Percentiles rank a stretch among this genome's conserved stretches.
These are phyloP conservation scores for Drosophila algonquin DNA, from an alignment of 2,888 invertebrate genomes.

Conservation along the genomic window DNA sequence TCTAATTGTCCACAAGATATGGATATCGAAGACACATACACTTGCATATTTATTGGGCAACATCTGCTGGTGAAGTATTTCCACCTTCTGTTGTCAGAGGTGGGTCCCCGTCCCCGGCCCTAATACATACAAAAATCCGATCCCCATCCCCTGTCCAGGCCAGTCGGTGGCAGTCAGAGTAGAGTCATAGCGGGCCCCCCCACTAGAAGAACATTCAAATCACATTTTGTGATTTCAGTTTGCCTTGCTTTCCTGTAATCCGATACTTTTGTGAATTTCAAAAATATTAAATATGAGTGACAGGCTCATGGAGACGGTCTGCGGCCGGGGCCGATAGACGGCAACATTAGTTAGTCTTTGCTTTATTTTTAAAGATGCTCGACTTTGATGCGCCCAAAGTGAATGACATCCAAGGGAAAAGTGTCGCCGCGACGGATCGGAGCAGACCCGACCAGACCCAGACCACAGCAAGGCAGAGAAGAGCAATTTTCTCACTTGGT, in stretches of 20 bases:
- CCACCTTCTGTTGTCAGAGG: constrained; percentile 26
- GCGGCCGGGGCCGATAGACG: constrained; percentile 14
- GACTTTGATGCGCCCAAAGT: constrained; percentile 69
- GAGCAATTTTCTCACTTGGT: constrained; percentile 25
- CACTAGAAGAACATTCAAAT: constrained; percentile 57
- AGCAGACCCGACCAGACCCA: neutral
- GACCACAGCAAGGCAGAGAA: neutral
- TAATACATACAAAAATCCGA: neutral
- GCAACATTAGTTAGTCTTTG: constrained; percentile 65
- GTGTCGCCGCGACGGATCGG: constrained; percentile 45
- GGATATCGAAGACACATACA: constrained; percentile 1
- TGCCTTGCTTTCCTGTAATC: constrained; percentile 79
- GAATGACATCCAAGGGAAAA: constrained; percentile 73
- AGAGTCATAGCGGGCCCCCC: constrained; percentile 44
- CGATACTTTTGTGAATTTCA: constrained; percentile 80
- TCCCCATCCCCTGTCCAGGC: neutral
- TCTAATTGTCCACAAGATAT: neutral
- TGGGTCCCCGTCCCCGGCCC: constrained; percentile 9
- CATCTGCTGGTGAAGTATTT: constrained; percentile 57
- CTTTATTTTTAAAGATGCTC: constrained; percentile 74
- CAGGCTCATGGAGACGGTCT: constrained; percentile 49
- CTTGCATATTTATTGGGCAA: constrained; percentile 44
- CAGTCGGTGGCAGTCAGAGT: constrained; percentile 15
- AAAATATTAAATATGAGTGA: constrained; percentile 78
- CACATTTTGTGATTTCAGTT: constrained; percentile 78